phyloP scores from a whole-genome alignment of 1,140 invertebrate species.

The Drosophila kanapiae region DNA sequence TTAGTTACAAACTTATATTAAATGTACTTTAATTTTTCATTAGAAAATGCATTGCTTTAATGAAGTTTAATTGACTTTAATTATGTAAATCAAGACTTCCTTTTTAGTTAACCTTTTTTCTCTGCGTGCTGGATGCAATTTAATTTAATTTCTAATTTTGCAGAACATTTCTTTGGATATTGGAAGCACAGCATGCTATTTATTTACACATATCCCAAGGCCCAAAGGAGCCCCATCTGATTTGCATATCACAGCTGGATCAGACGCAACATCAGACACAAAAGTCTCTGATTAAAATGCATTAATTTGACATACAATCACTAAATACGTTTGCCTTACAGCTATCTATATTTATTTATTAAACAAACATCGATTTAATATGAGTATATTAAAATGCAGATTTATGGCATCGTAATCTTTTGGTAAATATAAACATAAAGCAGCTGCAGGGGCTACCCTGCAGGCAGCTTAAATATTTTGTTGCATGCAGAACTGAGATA shows the following conservation, averaged over 20 bases:
- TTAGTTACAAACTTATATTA: neutral
- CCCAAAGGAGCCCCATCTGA: neutral
- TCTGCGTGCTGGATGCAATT: constrained; percentile 37
- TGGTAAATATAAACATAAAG: neutral
- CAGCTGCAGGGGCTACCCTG: neutral
- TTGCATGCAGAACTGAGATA: constrained; percentile 55
- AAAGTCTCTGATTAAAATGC: constrained; percentile 18
- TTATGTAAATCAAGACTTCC: neutral
- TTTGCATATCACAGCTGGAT: constrained; percentile 38
- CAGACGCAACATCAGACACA: constrained; percentile 1
- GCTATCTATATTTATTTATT: constrained; percentile 14
- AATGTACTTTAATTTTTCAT: neutral
- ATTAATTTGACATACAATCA: neutral
- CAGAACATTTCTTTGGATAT: constrained; percentile 39
- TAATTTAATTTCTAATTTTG: constrained; percentile 50
- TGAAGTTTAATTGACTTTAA: neutral
- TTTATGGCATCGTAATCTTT: neutral
- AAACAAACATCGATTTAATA: constrained; percentile 7
- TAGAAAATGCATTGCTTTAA: neutral
- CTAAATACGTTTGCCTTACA: constrained; percentile 8
- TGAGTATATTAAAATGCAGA: constrained; percentile 9
- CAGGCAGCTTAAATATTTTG: constrained; percentile 30
- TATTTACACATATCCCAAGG: constrained; percentile 24
- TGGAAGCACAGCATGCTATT: constrained; percentile 43
- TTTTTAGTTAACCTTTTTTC: neutral